Percentiles rank a stretch among this genome's conserved stretches.
These are phyloP conservation scores for Pteronotus mesoamericanus DNA, from an alignment of 2,797 vertebrate genomes.

Conservation along the genomic window DNA sequence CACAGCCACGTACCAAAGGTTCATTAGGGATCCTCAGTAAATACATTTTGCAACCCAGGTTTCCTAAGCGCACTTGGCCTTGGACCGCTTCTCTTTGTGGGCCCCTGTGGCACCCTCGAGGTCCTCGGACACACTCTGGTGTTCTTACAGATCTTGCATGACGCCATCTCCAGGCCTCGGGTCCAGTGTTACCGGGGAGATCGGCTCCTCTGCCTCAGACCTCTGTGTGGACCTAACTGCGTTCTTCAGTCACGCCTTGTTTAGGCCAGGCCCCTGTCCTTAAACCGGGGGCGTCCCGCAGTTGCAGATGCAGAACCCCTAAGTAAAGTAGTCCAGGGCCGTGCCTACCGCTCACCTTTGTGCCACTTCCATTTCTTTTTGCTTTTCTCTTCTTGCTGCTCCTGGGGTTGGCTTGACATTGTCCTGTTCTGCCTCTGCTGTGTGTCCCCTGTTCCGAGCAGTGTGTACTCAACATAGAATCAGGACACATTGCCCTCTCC, in stretches of 20 bases:
- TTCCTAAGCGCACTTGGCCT: neutral
- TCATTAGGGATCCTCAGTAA: neutral
- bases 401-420: neutral
- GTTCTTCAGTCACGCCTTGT: neutral
- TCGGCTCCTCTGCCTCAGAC: neutral
- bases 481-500: rapidly evolving
- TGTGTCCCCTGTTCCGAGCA: neutral
- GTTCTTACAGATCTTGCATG: neutral
- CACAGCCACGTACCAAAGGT: rapidly evolving
- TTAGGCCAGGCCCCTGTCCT: neutral
- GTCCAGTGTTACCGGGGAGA: neutral
- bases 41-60: neutral
- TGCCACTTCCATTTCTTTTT: neutral
- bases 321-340: rapidly evolving
- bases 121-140: neutral
- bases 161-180: neutral
- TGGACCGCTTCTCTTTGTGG: neutral
- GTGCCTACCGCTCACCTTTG: rapidly evolving
- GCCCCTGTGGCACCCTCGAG: neutral
- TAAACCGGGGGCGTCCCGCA: slow-evolving; percentile 8
- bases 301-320: slow-evolving; percentile 51
- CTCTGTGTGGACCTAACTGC: neutral
- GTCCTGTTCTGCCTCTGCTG: neutral
- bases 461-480: neutral
- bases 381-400: neutral